Evolutionary conservation across 2,888 invertebrate species (phyloP).

Genomic region (Choreutis nemorana): DNA sequence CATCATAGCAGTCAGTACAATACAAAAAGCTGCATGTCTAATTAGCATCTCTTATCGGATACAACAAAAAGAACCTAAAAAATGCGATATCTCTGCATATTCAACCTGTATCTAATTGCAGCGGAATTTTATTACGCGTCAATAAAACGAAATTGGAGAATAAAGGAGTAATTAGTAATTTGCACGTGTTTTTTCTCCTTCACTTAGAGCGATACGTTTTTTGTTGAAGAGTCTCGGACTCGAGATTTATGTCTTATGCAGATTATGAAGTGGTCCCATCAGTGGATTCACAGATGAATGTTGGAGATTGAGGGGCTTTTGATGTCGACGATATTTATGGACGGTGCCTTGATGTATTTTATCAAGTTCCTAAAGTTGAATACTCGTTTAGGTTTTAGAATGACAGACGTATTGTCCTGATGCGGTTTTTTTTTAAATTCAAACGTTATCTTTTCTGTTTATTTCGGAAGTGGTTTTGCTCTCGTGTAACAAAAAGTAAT

Average conservation of each 20-base stretch:
- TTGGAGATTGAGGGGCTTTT: constrained; percentile 10
- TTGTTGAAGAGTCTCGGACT: constrained; percentile 21
- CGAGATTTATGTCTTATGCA: constrained; percentile 27
- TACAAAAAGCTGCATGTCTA: constrained; percentile 24
- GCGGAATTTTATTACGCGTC: constrained; percentile 19
- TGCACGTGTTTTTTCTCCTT: constrained; percentile 20
- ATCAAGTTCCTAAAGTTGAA: constrained; percentile 19
- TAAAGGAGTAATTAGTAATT: constrained; percentile 34
- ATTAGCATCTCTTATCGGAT: constrained; percentile 28
- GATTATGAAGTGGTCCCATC: constrained; percentile 24
- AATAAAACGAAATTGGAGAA: constrained; percentile 27
- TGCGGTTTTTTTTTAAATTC: constrained; percentile 19
- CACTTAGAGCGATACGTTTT: constrained; percentile 9
- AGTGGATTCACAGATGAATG: constrained; percentile 19
- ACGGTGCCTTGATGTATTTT: constrained; percentile 23
- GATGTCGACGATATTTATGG: constrained; percentile 26
- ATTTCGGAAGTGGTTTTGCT: too few relatives aligned
- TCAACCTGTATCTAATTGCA: constrained; percentile 38
- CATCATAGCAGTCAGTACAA: not conserved
- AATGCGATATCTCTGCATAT: constrained; percentile 25
- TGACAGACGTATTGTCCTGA: constrained; percentile 24
- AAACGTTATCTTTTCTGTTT: too few relatives aligned
- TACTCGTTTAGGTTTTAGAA: constrained; percentile 25
- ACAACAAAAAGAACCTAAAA: constrained; percentile 23
- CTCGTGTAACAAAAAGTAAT: too few relatives aligned